A percentile compares a stretch with the other conserved stretches of the same genome.
phyloP scores from a whole-genome alignment of 2,888 invertebrate genomes.

The Azorinus chamasolen region DNA sequence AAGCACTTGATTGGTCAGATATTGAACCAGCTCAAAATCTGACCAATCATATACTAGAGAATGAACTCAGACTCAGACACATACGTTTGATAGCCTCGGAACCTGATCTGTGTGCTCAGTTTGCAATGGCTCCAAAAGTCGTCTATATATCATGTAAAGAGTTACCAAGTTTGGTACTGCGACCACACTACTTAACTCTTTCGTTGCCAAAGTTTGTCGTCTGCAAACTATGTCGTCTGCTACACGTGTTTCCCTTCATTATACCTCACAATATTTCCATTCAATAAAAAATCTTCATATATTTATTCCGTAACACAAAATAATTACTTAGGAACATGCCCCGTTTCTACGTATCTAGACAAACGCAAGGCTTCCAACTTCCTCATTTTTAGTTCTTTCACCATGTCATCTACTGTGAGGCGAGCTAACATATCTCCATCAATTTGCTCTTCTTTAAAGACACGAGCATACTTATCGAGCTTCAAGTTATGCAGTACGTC shows the following conservation, averaged over 20 bases:
- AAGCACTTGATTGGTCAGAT: too few relatives aligned
- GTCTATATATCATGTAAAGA: too few relatives aligned
- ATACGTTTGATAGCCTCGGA: too few relatives aligned
- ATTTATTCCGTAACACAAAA: not conserved
- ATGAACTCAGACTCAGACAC: too few relatives aligned
- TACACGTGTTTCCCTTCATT: not conserved
- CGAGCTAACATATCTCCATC: conserved; percentile 24
- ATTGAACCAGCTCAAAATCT: too few relatives aligned
- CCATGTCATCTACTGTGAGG: conserved; percentile 11
- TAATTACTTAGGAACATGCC: conserved; percentile 32
- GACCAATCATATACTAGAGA: too few relatives aligned
- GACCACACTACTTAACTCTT: too few relatives aligned
- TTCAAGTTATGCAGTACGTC: conserved; percentile 1
- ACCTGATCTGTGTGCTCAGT: too few relatives aligned
- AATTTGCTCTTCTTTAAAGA: conserved; percentile 16
- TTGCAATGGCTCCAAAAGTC: too few relatives aligned
- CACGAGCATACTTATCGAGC: conserved; percentile 14
- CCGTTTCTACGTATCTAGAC: conserved; percentile 7
- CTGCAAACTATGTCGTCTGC: too few relatives aligned
- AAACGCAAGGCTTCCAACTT: conserved; percentile 31
- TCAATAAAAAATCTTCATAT: not conserved
- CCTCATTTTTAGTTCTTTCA: conserved; percentile 16
- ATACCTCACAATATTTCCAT: not conserved
- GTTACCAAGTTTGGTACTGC: too few relatives aligned
- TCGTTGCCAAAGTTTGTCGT: too few relatives aligned